Percentiles rank a stretch among this genome's conserved stretches.
Conservation (phyloP, 1,140 invertebrate genomes). For the Oncopeltus fasciatus region DNA sequence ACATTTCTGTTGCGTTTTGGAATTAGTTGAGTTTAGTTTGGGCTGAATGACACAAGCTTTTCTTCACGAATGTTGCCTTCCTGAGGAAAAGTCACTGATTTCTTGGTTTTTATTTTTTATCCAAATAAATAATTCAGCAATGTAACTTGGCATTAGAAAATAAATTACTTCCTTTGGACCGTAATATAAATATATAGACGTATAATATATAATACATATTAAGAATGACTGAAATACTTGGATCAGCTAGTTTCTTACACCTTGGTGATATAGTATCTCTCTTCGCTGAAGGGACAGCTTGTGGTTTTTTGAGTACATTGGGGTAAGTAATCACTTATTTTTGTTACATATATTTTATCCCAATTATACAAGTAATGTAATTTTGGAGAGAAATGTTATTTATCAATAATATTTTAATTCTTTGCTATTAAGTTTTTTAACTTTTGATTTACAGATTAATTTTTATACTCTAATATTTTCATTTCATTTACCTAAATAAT, state of each 20-base stretch:
- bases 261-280: conserved; percentile 94
- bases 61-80: neutral
- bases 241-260: conserved; percentile 72
- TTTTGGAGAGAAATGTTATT: no score
- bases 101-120: neutral
- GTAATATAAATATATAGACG: neutral
- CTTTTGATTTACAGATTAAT: no score
- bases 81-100: neutral
- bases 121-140: neutral
- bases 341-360: no score
- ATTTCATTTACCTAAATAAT: no score
- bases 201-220: neutral
- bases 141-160: neutral
- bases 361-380: no score
- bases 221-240: conserved; percentile 29
- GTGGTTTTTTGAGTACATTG: conserved; percentile 85
- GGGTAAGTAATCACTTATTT: conserved; percentile 66
- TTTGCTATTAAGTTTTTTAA: no score
- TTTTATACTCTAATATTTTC: no score
- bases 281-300: conserved; percentile 85
- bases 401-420: no score
- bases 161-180: neutral
- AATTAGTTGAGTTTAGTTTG: neutral
- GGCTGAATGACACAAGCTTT: neutral
- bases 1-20: neutral